Base-by-base conservation (phyloP, 2,888 invertebrate genomes). In the Ischnura elegans region DNA sequence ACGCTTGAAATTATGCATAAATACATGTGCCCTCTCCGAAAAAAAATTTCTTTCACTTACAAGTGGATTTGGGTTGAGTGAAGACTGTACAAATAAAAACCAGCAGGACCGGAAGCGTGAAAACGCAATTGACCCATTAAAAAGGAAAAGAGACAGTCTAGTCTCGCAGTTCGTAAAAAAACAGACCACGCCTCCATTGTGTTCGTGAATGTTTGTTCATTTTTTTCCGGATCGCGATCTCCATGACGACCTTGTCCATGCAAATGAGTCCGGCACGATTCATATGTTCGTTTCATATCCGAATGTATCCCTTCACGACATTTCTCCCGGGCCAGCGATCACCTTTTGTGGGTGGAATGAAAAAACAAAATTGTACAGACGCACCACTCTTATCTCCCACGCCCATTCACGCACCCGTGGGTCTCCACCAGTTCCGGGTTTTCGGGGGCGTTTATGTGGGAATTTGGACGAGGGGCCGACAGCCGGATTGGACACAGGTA, bases 381-480 rank as follows among this genome's bases (percentile, higher is more conserved):
- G 61, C 61, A 61, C 25, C 61, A n/a, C 19, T 61, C 61, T 1
- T n/a, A 61, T 61, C 61, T 21, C 61, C 21, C 61, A 76, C 76
- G 76, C 76, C 29, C 76, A 76, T 76, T 36, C 76, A 76, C 76
- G 76, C 61, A 61, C 61, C 61, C 61, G 61, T 61, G 61, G 61
- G 3, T n/a, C 25, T 5, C 61, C 8, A 6, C 25, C 61, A 36
- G 76, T 76, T 76, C 76, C 76, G 76, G 76, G 76, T 76, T 36
- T 1, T 8, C 29, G 29, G 29, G n/a, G 25, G 61, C 6, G 61
- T n/a, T 61, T 19, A n/a, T 4, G 61, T 25, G 61, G 51, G 13
- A 51, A 51, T 51, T 25, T 21, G 61, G 61, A 61, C 5, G 61
- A 61, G 8, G 61, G 61, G 61, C n/a, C n/a, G n/a, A n/a, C n/a